Evolutionary conservation across 2,888 invertebrate genomes (phyloP).

Genomic region (Drosophila hamatofila): DNA sequence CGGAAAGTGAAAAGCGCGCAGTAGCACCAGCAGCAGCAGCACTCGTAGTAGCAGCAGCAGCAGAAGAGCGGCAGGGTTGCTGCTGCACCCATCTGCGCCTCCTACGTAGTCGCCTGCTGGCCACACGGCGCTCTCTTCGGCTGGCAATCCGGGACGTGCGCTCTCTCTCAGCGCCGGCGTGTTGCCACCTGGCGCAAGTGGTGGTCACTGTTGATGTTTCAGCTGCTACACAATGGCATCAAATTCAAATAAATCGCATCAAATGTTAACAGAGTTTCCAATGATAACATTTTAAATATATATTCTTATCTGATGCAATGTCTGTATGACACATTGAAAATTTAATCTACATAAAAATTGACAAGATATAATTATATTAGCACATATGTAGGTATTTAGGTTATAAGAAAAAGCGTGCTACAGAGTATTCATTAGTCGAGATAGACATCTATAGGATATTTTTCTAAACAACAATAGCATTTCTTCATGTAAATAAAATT

Average conservation of each 20-base stretch:
- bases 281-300: not conserved
- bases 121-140: conserved; percentile 18
- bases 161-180: conserved; percentile 64
- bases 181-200: conserved; percentile 57
- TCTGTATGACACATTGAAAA: not conserved
- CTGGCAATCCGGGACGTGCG: conserved; percentile 62
- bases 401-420: not conserved
- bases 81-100: conserved; percentile 51
- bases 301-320: not conserved
- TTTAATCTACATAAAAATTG: not conserved
- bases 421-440: not conserved
- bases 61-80: conserved; percentile 49
- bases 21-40: conserved; percentile 38
- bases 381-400: not conserved
- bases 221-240: conserved; percentile 30
- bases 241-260: not conserved
- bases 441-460: not conserved
- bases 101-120: conserved; percentile 28
- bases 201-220: conserved; percentile 63
- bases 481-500: conserved; percentile 17
- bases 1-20: conserved; percentile 63
- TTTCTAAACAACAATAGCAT: not conserved
- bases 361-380: not conserved
- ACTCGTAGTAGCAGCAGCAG: conserved; percentile 28
- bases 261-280: not conserved